Base-by-base conservation (phyloP, 1,140 invertebrate genomes). In the Hypsibius dujardini region DNA sequence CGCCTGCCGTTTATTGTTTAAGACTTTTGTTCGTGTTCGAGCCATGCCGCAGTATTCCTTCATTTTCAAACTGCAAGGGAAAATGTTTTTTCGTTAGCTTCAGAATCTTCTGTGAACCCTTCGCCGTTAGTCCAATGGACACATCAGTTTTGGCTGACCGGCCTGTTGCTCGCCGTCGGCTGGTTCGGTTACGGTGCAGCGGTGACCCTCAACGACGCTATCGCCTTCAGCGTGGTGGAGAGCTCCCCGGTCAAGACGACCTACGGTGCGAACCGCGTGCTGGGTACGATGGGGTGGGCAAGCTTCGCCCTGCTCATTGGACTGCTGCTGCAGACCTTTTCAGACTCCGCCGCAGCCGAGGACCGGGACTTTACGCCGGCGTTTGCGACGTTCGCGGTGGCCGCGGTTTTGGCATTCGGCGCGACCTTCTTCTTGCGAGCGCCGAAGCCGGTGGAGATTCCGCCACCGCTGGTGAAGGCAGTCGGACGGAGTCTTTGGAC, bases 261-360 rank as follows among this genome's bases (percentile, higher is more conserved):
- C 3, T 67, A 67, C 62, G 62, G 62, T 7, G 12, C 62, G 12
- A 67, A 67, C 42, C 62, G 62, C 12, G 62, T 67, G 42, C 62
- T 67, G 62, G 62, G 62, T 12, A 67, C 62, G 12, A 67, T 67
- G 12, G 62, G 62, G 3, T 67, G 62, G 62, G 62, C 62, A 12
- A 12, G 12, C 12, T 12, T 12, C 12, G 62, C 62, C 12, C 42
- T 67, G 62, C 12, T 42, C 3, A 42, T 67, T 7, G 62, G 62
- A 12, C 45, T 67, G 12, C 62, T 67, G 3, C 12, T 67, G 12
- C 12, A 67, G 3, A 42, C 12, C 12, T 67, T 67, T 42, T 67
- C 62, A 3, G 62, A 67, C 12, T 7, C 12, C 12, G 7, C 62
- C 3, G n/a, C 50, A n/a, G 12, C 62, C 12, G 12, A 67, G 42